A percentile compares a stretch with the other conserved stretches of the same genome.
Conservation (phyloP, 1,140 invertebrate genomes). For the Steinernema feltiae region DNA sequence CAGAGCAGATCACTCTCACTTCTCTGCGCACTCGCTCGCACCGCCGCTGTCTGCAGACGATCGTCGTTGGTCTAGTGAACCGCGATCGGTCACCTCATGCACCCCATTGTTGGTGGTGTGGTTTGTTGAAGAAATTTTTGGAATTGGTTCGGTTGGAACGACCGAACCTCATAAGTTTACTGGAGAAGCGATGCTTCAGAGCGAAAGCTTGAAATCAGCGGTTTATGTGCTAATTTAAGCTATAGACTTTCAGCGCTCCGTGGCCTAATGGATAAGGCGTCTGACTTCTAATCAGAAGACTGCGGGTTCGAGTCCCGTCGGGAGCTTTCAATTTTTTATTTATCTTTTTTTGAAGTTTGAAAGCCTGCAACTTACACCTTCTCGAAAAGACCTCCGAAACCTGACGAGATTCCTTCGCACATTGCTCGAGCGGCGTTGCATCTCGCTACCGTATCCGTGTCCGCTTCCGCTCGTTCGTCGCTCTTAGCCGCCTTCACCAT, state of each 20-base stretch:
- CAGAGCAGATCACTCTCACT: too few species aligned
- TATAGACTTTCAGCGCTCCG: too few species aligned
- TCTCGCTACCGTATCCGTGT: background rate
- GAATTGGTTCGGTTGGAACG: background rate
- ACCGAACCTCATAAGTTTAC: too few species aligned
- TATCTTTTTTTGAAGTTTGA: background rate
- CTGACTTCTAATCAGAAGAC: background rate
- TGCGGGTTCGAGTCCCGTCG: background rate
- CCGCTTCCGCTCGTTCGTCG: background rate
- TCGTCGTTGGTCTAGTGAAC: too few species aligned
- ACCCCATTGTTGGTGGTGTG: too few species aligned
- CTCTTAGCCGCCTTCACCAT: background rate
- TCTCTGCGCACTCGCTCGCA: too few species aligned
- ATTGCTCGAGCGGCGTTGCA: background rate
- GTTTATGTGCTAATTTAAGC: background rate
- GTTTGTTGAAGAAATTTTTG: background rate
- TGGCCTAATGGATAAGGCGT: background rate
- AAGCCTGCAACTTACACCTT: background rate
- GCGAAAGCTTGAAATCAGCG: background rate
- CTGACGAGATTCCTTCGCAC: background rate
- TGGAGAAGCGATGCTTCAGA: background rate
- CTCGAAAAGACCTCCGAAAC: background rate
- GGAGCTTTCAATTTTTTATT: background rate
- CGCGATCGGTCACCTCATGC: too few species aligned
- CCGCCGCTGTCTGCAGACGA: too few species aligned